Evolutionary conservation across 2,113 vertebrate genomes (phyloP), one percentile per base, ranked within the genome.

Genomic region (Paraplagusia blochii): DNA sequence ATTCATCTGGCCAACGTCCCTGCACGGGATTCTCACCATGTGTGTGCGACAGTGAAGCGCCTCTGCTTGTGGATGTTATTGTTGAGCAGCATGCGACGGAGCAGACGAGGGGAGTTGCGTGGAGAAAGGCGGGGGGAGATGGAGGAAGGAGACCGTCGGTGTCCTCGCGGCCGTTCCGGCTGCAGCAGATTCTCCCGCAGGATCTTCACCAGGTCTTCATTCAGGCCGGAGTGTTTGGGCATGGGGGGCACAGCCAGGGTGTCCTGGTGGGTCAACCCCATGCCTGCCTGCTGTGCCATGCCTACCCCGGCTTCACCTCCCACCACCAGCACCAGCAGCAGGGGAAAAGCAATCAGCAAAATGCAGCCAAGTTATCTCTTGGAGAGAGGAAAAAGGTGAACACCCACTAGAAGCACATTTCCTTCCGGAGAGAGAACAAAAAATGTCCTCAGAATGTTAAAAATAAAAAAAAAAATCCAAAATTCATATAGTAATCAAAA

Each of bases 1-100:
- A 39, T 16, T 54, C 8, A 38, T 54, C 42, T 16, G 13, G 44
- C 9, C 29, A 12, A 40, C 43, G 3, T 40, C 29, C 29, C 33
- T 22, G 12, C 38, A 16, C 14, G 10, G 6, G 8, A 17, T 48
- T 66, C 95, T 94, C 95, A 99, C 96, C 96, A 99, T 68, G 96
- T 99, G 88, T 98, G 95, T 49, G 97, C 96, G 60, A 99, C 97
- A 0, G 96, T 99, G 90, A 99, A 99, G 43, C 96, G 92, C 72
- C 95, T 88, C 87, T 96, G 95, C 72, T 98, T 98, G 71, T 95
- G 94, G 87, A 90, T 94, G 88, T 95, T 94, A 88, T 94, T 95
- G 66, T 87, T 98, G 50, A 99, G 86, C 78, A 98, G 88, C 96
- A 99, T 98, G 87, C 94, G 94, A 49, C 94, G 93, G 19, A 98